Evolutionary conservation across 1,140 invertebrate genomes (phyloP), one percentile per base, ranked within the genome.

Genomic region (Periplaneta americana): DNA sequence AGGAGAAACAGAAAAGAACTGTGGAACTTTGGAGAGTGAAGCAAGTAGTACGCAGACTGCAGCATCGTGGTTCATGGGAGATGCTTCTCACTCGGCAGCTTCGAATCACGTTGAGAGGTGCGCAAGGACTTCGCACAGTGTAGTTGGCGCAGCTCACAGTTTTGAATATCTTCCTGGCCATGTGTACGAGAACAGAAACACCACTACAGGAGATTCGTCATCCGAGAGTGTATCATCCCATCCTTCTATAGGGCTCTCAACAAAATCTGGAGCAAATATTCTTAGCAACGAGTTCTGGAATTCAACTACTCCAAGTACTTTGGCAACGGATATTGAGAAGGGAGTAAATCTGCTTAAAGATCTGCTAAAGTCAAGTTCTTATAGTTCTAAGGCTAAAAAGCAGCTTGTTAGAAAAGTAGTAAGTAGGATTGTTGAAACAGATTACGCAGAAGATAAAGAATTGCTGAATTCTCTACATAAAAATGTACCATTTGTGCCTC

Each of bases 141-240:
- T 80, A 22, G 85, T 86, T 3, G 89, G 88, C 32, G 84, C 87
- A 82, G 88, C 87, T 3, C 89, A 90, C 76, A 90, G 89, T 83
- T 90, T 90, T 82, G 89, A 91, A 39, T 90, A 90, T 83, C 87
- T 90, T 74, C 89, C 89, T 11, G 88, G 89, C 8, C 87, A 89
- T 78, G 84, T 87, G 10, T 90, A 89, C 81, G 48, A 66, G 28
- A 66, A 66, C n/a, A 34, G 34, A 36, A 31, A 34, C 3, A 10
- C 33, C 28, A 36, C 15, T n/a, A 31, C 76, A 78, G 33, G 9
- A 28, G 13, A 9, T n/a, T 36, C n/a, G 15, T 78, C 35, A 13
- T 3, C 76, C 18, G 76, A n/a, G 22, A 36, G 18, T 31, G 13
- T 31, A 3, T 36, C 33, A 28, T 36, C 76, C n/a, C 48, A 66